Evolutionary conservation across 2,797 vertebrate species (phyloP).

Genomic region (Falco berigora): DNA sequence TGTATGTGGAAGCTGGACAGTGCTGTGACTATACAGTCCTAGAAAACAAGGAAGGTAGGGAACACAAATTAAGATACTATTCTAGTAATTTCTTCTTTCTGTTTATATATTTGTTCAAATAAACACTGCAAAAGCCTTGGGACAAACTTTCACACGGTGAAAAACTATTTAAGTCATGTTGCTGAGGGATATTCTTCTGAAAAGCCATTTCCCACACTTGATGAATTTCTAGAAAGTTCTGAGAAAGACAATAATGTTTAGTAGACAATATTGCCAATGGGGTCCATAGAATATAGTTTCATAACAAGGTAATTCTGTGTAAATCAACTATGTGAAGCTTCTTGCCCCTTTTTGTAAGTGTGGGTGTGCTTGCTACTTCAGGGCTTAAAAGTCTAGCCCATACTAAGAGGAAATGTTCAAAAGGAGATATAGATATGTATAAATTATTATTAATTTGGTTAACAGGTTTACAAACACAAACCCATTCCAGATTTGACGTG

Average conservation of each 20-base stretch:
- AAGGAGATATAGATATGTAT: not conserved
- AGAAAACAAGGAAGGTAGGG: not conserved
- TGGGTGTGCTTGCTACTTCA: not conserved
- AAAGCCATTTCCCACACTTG: not conserved
- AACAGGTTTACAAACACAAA: not conserved
- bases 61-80: not conserved
- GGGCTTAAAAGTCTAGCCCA: not conserved
- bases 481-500: not conserved
- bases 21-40: not conserved
- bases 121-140: not conserved
- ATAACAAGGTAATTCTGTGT: not conserved
- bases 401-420: not conserved
- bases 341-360: not conserved
- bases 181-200: not conserved
- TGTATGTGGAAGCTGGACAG: rapidly evolving
- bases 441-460: not conserved
- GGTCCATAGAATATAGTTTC: not conserved
- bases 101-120: not conserved
- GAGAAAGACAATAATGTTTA: not conserved
- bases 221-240: not conserved
- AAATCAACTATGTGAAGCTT: not conserved
- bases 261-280: not conserved
- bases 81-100: not conserved
- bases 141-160: not conserved
- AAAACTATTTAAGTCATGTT: not conserved